Conservation (phyloP, 2,797 vertebrate species). For the Cynodonichthys magdalenae region DNA sequence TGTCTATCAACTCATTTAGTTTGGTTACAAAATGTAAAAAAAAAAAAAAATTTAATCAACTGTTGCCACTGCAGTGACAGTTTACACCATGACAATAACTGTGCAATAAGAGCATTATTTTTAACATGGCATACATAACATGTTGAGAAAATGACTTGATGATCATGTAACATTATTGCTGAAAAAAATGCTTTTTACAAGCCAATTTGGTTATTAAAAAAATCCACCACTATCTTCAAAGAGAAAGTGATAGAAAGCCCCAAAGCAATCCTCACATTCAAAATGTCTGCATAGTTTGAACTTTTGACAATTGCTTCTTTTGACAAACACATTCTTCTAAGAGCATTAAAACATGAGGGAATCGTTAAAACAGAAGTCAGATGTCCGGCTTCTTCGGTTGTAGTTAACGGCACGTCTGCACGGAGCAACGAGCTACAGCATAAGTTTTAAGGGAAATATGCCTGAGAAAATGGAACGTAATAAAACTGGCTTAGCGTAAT, state of each 20-base stretch:
- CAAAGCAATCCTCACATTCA: conserved; percentile 76
- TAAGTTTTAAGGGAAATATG: conserved; percentile 22
- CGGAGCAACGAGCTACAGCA: conserved; percentile 7
- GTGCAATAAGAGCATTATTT: conserved; percentile 61
- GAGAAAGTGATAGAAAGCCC: conserved; percentile 41
- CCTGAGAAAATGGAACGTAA: conserved; percentile 30
- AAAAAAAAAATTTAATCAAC: conserved; percentile 19
- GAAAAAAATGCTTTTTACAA: conserved; percentile 57
- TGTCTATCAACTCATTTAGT: conserved; percentile 55
- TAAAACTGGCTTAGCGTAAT: conserved; percentile 23
- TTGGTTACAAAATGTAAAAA: conserved; percentile 32
- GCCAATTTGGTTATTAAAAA: conserved; percentile 70
- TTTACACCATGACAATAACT: conserved; percentile 51
- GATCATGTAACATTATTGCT: conserved; percentile 57
- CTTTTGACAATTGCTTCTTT: conserved; percentile 56
- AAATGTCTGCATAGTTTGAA: conserved; percentile 81
- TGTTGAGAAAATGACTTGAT: conserved; percentile 35
- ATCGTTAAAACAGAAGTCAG: neutral
- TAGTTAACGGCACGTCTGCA: conserved; percentile 2
- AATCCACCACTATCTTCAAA: conserved; percentile 41
- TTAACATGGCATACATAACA: conserved; percentile 38
- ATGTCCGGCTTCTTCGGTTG: too few species aligned
- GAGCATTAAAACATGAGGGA: conserved; percentile 29
- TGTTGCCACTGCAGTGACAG: conserved; percentile 45
- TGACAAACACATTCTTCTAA: conserved; percentile 29